Evolutionary conservation across 2,888 invertebrate genomes (phyloP).

Genomic region (Pinctada fucata): DNA sequence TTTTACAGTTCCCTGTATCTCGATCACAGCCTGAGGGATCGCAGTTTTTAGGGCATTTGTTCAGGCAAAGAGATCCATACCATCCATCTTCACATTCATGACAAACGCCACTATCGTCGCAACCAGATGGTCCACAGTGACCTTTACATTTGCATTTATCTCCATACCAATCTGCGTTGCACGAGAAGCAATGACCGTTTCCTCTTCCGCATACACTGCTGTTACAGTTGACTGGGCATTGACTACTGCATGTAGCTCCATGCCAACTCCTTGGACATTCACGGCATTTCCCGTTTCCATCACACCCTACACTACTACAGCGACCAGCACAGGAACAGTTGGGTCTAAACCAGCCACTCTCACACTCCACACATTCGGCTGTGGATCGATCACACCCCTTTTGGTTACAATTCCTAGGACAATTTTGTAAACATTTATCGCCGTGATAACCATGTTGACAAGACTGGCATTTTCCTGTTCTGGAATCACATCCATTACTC

Average conservation of each 20-base stretch:
- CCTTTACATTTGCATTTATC: conserved; percentile 12
- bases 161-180: conserved; percentile 12
- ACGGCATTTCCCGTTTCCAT: conserved; percentile 29
- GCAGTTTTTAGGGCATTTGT: conserved; percentile 37
- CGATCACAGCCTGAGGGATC: conserved; percentile 41
- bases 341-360: conserved; percentile 44
- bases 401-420: conserved; percentile 43
- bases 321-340: conserved; percentile 47
- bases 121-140: neutral
- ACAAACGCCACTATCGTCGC: conserved; percentile 37
- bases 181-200: conserved; percentile 9
- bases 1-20: conserved; percentile 42
- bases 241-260: conserved; percentile 9
- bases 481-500: conserved; percentile 38
- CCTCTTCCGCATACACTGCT: neutral
- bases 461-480: conserved; percentile 41
- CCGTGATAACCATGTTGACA: conserved; percentile 37
- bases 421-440: conserved; percentile 30
- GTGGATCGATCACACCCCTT: conserved; percentile 35
- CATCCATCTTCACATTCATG: conserved; percentile 42
- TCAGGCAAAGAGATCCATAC: conserved; percentile 47
- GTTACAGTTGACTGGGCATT: conserved; percentile 10
- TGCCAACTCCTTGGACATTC: neutral
- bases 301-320: conserved; percentile 44
- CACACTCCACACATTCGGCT: conserved; percentile 46